These are phyloP conservation scores for Rattus rattus DNA, from an alignment of 2,113 vertebrate genomes.

Conservation along the genomic window DNA sequence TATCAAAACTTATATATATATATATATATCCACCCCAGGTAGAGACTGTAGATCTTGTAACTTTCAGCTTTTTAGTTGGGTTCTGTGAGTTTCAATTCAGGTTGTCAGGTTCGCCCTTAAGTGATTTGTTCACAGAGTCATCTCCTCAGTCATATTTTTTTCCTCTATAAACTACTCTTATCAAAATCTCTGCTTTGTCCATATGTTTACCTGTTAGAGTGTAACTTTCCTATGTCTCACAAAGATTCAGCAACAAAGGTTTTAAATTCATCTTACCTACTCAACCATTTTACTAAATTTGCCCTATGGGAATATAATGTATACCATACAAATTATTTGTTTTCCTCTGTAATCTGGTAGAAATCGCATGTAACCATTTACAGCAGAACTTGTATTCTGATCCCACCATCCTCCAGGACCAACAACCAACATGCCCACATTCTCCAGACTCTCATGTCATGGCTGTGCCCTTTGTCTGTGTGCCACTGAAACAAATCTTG, in stretches of 20 bases:
- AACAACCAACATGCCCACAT: neutral
- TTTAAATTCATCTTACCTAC: conserved; percentile 1
- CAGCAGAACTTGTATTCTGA: neutral
- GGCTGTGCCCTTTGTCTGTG: neutral
- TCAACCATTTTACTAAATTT: neutral
- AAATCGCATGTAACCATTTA: neutral
- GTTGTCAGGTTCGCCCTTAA: neutral
- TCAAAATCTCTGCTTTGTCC: neutral
- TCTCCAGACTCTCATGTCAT: neutral
- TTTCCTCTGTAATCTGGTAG: neutral
- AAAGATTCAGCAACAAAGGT: neutral
- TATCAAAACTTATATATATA: too few species aligned
- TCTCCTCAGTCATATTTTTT: neutral
- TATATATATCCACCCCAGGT: too few species aligned
- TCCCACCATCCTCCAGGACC: neutral
- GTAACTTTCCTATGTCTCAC: neutral
- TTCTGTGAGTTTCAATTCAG: neutral
- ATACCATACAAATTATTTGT: neutral
- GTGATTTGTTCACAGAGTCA: neutral
- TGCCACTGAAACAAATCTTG: neutral
- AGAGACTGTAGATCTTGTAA: too few species aligned
- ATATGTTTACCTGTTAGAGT: neutral
- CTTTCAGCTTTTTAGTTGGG: neutral
- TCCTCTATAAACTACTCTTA: neutral
- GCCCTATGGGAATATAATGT: neutral